Conservation (phyloP, 2,888 invertebrate genomes). For the Torymus texanus region DNA sequence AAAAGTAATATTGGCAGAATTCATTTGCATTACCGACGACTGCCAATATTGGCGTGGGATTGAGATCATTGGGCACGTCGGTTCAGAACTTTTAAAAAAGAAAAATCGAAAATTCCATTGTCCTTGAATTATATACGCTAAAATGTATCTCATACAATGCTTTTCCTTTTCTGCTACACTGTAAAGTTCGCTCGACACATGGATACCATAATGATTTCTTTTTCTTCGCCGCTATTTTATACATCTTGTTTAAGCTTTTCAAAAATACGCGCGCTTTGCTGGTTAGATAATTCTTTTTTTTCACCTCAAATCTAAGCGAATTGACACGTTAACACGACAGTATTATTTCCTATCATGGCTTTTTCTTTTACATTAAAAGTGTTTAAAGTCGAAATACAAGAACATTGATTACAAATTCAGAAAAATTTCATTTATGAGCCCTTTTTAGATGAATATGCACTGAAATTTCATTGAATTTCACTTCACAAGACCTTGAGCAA, state of each 20-base stretch:
- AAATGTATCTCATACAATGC: slow-evolving; percentile 18
- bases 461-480: slow-evolving; percentile 38
- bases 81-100: slow-evolving; percentile 43
- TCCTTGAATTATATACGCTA: neutral
- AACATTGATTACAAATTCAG: slow-evolving; percentile 51
- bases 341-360: slow-evolving; percentile 16
- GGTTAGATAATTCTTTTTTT: slow-evolving; percentile 34
- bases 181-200: slow-evolving; percentile 39
- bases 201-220: slow-evolving; percentile 30
- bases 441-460: slow-evolving; percentile 1
- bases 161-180: slow-evolving; percentile 33
- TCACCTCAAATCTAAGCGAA: slow-evolving; percentile 38
- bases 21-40: slow-evolving; percentile 53
- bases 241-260: slow-evolving; percentile 43
- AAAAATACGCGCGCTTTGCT: slow-evolving; percentile 53
- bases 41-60: slow-evolving; percentile 63
- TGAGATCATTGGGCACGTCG: slow-evolving; percentile 69
- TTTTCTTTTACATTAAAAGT: slow-evolving; percentile 21
- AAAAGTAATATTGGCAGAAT: slow-evolving; percentile 63
- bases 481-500: neutral
- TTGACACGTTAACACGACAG: slow-evolving; percentile 48
- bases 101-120: slow-evolving; percentile 21
- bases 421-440: slow-evolving; percentile 43
- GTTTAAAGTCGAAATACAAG: slow-evolving; percentile 42
- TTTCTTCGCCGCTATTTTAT: slow-evolving; percentile 17